Evolutionary conservation across 2,888 invertebrate genomes (phyloP), one percentile per base, ranked within the genome.

Genomic region (Eumerus sabulonum): DNA sequence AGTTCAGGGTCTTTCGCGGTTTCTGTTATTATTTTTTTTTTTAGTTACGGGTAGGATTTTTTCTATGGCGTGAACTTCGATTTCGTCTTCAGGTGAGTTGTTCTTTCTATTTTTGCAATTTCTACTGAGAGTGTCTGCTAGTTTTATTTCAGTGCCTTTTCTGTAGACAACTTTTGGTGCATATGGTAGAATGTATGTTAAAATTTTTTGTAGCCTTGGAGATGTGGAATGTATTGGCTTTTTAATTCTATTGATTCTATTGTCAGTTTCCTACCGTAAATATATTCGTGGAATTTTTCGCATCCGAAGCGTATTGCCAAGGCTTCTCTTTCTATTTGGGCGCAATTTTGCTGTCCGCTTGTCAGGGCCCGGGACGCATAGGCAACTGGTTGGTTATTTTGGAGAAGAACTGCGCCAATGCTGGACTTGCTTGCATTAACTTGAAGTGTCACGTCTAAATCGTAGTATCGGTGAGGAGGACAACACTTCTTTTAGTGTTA

Each of bases 321-420:
- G 27, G 40, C 53, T 40, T 54, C 53, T 40, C 38, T 54, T 54
- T 54, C 40, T 51, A 40, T 16, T 40, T 54, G 53, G 14, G 17
- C 36, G n/a, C 9, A 54, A 18, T 17, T 13, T 2, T 13, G 9
- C 12, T 54, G 53, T 1, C 17, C 36, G 7, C 9, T 17, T n/a
- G 53, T 38, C 17, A 54, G 17, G 2, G 40, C 14, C 16, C 36
- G 36, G 1, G 53, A 54, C 9, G 38, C 53, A 16, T 36, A 54
- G 16, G 38, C 53, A 54, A 40, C 53, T 36, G 53, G 17, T 54
- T 82, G 35, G 13, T 51, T 82, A 42, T 87, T 82, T 81, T 87
- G 86, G 9, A 86, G 51, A 5, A 87, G 66, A 9, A 84, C 85
- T 14, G 85, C 85, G 7, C 86, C 87, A 13, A 86, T 40, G 36